Evolutionary conservation across 2,888 invertebrate genomes (phyloP).

Genomic region (Latrodectus hesperus): DNA sequence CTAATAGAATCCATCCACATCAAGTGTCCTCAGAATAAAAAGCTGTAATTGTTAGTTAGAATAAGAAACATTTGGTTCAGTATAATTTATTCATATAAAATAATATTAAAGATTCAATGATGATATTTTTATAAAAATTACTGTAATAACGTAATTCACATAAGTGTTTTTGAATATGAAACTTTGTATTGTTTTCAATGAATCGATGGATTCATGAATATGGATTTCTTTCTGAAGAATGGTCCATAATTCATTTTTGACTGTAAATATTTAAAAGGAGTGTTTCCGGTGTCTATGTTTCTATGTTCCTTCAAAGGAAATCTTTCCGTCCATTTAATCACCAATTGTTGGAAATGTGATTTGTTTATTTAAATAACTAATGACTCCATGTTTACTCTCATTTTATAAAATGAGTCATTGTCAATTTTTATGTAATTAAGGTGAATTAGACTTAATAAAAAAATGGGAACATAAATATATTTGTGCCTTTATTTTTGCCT

Average conservation of each 20-base stretch:
- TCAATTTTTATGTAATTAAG: slow-evolving; percentile 51
- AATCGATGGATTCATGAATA: background rate
- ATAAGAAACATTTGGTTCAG: no score
- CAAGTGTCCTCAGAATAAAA: no score
- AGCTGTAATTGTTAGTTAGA: no score
- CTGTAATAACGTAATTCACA: no score
- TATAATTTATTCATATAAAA: no score
- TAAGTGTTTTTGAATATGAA: no score
- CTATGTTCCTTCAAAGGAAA: slow-evolving; percentile 18
- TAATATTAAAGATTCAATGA: no score
- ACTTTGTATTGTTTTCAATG: no score
- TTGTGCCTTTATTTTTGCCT: background rate
- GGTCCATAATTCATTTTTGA: background rate
- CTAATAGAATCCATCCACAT: no score
- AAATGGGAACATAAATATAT: slow-evolving; percentile 6
- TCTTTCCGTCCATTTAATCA: slow-evolving; percentile 59
- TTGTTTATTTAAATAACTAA: slow-evolving; percentile 25
- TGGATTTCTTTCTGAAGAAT: background rate
- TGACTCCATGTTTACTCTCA: slow-evolving; percentile 20
- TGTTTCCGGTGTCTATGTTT: slow-evolving; percentile 52
- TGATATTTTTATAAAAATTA: no score
- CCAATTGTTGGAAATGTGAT: slow-evolving; percentile 53
- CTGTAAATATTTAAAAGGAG: slow-evolving; percentile 52
- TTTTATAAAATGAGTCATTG: slow-evolving; percentile 18
- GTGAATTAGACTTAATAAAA: slow-evolving; percentile 64